Conservation (phyloP, 2,888 invertebrate species). For the Drosophila meridiana region DNA sequence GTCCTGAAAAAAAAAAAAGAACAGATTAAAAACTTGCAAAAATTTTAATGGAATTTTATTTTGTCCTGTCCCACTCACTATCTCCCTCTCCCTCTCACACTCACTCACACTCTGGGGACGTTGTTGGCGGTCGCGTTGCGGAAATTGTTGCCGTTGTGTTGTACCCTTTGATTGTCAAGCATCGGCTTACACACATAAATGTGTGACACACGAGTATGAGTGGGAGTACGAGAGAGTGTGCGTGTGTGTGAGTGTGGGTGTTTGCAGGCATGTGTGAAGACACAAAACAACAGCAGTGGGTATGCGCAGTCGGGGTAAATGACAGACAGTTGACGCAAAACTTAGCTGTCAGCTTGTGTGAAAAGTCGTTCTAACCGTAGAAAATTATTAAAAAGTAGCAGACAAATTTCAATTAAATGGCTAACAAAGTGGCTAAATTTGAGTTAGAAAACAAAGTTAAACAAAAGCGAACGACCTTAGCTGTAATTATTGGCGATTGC, state of each 20-base stretch:
- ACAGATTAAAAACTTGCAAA: conserved; percentile 35
- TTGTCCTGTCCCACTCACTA: conserved; percentile 5
- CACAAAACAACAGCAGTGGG: not conserved
- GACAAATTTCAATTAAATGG: conserved; percentile 1
- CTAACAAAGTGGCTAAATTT: not conserved
- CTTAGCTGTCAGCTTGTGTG: conserved; percentile 40
- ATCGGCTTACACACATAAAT: conserved; percentile 75
- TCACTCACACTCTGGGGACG: conserved; percentile 28
- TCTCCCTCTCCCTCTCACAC: not conserved
- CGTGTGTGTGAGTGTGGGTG: conserved; percentile 4
- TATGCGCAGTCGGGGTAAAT: conserved; percentile 2
- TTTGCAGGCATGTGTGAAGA: conserved; percentile 21
- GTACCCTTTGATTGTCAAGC: conserved; percentile 76
- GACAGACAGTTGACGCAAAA: conserved; percentile 31
- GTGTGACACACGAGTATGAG: conserved; percentile 38
- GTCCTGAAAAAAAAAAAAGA: conserved; percentile 30
- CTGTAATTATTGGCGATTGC: not conserved
- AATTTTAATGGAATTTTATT: conserved; percentile 81
- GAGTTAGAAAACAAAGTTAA: not conserved
- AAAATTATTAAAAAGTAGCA: conserved; percentile 11
- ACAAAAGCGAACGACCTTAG: not conserved
- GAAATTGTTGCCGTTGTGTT: conserved; percentile 66
- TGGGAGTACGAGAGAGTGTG: not conserved
- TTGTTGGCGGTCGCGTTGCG: conserved; percentile 61
- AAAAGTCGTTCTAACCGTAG: conserved; percentile 20